A percentile compares a stretch with the other conserved stretches of the same genome.
These are phyloP conservation scores for Malurus melanocephalus DNA, from an alignment of 2,113 vertebrate genomes.

Conservation along the genomic window DNA sequence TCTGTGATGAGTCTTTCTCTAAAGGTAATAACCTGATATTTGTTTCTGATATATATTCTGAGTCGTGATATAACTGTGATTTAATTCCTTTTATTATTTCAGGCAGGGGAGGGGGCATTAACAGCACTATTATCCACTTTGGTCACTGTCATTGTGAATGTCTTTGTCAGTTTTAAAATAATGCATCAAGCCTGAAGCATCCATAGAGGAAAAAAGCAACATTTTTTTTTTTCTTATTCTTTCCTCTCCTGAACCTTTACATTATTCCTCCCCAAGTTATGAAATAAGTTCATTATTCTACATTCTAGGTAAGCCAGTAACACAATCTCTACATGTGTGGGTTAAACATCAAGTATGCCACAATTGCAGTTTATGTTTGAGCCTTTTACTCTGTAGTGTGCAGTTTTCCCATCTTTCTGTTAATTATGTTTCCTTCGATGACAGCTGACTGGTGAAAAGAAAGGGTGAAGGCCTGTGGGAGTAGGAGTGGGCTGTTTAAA, in stretches of 20 bases:
- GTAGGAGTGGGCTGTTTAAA: neutral
- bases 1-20: neutral
- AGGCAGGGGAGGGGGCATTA: neutral
- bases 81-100: neutral
- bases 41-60: neutral
- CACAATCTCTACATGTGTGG: neutral
- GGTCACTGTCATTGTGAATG: neutral
- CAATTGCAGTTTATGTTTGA: neutral
- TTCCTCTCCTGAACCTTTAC: accelerated
- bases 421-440: neutral
- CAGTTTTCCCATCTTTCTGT: neutral
- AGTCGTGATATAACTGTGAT: neutral
- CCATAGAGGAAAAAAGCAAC: neutral
- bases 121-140: neutral
- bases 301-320: neutral
- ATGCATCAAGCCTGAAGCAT: neutral
- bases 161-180: neutral
- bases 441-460: neutral
- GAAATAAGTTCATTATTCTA: neutral
- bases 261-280: neutral
- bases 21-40: neutral
- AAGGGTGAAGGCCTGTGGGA: neutral
- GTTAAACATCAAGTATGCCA: neutral
- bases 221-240: neutral
- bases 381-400: neutral